Base-by-base conservation (phyloP, 2,113 vertebrate species). In the Cinclus cinclus region DNA sequence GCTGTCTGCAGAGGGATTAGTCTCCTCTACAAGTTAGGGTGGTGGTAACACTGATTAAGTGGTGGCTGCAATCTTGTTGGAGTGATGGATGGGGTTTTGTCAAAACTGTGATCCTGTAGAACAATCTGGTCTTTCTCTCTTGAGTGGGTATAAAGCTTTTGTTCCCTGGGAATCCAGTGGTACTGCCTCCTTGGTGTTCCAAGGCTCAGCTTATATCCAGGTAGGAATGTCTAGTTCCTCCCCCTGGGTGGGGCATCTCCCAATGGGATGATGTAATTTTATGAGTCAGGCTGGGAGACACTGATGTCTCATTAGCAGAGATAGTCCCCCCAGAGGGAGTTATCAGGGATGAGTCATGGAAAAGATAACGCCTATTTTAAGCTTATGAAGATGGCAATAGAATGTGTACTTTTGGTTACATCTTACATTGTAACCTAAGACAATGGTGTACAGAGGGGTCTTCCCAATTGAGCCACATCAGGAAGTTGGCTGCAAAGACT, bases 231-330 rank as follows among this genome's bases (percentile, higher is more conserved):
- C 7, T 55, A 39, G 18, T 39, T 64, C 69, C n/a, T 63, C 18
- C n/a, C 9, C 6, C 28, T 33, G 14, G 18, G n/a, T 0, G 0
- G 41, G 28, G 14, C 49, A 55, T 64, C n/a, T 33, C 58, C 39
- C 39, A 28, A 2, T 18, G 23, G 27, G 22, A 15, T 46, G 39
- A 18, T 46, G 22, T 18, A 39, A 33, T 74, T 55, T 33, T 55
- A 17, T 39, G 13, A 83, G 39, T 53, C 27, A 3, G 22, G 4
- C 7, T 27, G n/a, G 3, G 28, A 31, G 2, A 27, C 17, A 15
- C 27, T 6, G 27, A 33, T 71, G 37, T 6, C 37, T 49, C 14
- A 6, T 31, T 37, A 63, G 22, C 12, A 13, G 39, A 63, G 22
- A 39, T 15, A 46, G 25, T 37, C 25, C 3, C 8, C 31, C 13